A percentile compares a stretch with the other conserved stretches of the same genome.
phyloP scores from a whole-genome alignment of 1,140 invertebrate species.

The Drosophila sturtevanti region DNA sequence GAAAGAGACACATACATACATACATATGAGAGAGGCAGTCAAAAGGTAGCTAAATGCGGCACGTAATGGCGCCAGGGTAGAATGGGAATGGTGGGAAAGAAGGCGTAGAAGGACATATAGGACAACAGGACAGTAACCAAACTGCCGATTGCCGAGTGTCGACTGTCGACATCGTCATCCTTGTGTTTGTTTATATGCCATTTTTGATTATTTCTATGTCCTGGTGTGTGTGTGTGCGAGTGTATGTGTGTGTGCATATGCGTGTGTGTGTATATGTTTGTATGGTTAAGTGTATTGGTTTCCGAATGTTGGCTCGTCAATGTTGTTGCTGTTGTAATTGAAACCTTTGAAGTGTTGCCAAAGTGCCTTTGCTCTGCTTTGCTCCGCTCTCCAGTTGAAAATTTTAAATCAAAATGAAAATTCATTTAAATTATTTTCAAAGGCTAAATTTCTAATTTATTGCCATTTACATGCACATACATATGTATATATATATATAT shows the following conservation, averaged over 20 bases:
- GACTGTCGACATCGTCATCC: constrained; percentile 26
- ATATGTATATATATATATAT: no score
- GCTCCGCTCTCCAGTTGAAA: neutral
- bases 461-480: neutral
- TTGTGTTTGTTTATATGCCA: constrained; percentile 39
- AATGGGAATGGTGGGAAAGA: neutral
- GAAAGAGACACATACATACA: neutral
- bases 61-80: constrained; percentile 15
- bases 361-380: neutral
- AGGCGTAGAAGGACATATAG: neutral
- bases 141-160: constrained; percentile 9
- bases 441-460: constrained; percentile 13
- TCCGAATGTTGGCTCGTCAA: constrained; percentile 6
- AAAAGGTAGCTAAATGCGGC: constrained; percentile 20
- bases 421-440: constrained; percentile 15
- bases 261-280: constrained; percentile 5
- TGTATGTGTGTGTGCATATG: constrained; percentile 15
- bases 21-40: neutral
- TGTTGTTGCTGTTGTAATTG: constrained; percentile 19
- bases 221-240: constrained; percentile 26
- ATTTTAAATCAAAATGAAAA: constrained; percentile 19
- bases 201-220: constrained; percentile 30
- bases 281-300: constrained; percentile 5
- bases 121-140: neutral
- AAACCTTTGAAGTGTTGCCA: constrained; percentile 19